Conservation (phyloP, 2,888 invertebrate species). For the Lottia scabra region DNA sequence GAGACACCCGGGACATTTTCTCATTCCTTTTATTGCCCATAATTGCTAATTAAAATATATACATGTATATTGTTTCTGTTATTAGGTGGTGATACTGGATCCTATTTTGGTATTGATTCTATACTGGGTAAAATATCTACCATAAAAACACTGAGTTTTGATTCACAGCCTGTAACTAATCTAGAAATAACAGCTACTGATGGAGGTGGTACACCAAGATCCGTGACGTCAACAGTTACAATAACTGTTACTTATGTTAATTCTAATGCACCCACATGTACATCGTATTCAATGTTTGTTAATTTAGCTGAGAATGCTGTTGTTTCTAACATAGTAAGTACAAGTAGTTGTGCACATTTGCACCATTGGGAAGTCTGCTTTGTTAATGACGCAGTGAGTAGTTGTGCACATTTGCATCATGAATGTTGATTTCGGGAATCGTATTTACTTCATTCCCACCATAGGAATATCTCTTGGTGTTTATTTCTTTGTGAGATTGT, state of each 20-base stretch:
- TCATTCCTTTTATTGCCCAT: too few species aligned
- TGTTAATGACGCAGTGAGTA: too few species aligned
- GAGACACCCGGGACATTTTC: too few species aligned
- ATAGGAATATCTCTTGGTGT: too few species aligned
- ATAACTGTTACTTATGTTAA: constrained; percentile 53
- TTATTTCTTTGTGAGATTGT: too few species aligned
- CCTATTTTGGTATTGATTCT: constrained; percentile 37
- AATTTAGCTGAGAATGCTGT: constrained; percentile 41
- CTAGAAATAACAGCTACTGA: constrained; percentile 41
- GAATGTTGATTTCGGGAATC: too few species aligned
- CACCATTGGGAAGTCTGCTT: too few species aligned
- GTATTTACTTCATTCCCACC: too few species aligned
- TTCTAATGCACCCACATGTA: constrained; percentile 56
- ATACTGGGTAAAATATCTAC: constrained; percentile 37
- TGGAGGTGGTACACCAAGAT: constrained; percentile 30
- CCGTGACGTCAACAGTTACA: constrained; percentile 35
- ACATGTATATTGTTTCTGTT: neutral
- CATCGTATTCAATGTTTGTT: constrained; percentile 24
- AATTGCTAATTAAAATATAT: too few species aligned
- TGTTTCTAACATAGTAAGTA: constrained; percentile 32
- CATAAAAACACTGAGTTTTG: constrained; percentile 43
- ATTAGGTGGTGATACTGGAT: constrained; percentile 41
- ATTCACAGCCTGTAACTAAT: constrained; percentile 25
- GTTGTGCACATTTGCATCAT: too few species aligned
- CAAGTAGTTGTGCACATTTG: too few species aligned